Conservation (phyloP, 2,113 vertebrate species). For the Amia ocellicauda region DNA sequence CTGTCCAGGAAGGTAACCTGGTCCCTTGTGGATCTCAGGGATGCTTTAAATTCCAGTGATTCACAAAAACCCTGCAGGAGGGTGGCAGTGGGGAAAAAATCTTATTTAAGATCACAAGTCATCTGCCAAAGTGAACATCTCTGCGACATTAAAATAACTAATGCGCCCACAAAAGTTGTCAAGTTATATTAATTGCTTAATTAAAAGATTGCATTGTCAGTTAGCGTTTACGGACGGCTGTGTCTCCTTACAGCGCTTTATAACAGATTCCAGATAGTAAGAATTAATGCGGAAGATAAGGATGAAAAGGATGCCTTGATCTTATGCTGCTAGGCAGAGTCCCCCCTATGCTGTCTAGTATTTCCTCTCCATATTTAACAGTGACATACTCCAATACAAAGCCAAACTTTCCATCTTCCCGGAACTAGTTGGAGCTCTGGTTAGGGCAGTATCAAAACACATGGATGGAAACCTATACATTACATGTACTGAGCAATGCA, state of each 20-base stretch:
- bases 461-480: no score
- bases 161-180: constrained; percentile 47
- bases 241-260: constrained; percentile 29
- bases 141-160: constrained; percentile 48
- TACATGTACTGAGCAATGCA: no score
- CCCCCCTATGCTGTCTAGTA: not conserved
- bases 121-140: constrained; percentile 44
- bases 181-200: constrained; percentile 52
- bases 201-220: constrained; percentile 47
- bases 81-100: not conserved
- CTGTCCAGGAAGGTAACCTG: no score
- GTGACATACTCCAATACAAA: constrained; percentile 6
- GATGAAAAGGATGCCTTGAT: constrained; percentile 12
- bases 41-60: no score
- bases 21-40: no score
- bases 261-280: constrained; percentile 28
- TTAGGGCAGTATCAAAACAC: no score
- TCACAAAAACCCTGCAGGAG: no score
- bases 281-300: constrained; percentile 13
- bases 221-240: constrained; percentile 36
- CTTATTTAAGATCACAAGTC: constrained; percentile 35
- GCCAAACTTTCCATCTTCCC: constrained; percentile 1
- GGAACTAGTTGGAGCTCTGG: not conserved
- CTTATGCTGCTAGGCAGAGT: not conserved
- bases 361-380: constrained; percentile 4